These are phyloP conservation scores for Proterorhinus semilunaris DNA, from an alignment of 2,113 vertebrate species.

Conservation along the genomic window DNA sequence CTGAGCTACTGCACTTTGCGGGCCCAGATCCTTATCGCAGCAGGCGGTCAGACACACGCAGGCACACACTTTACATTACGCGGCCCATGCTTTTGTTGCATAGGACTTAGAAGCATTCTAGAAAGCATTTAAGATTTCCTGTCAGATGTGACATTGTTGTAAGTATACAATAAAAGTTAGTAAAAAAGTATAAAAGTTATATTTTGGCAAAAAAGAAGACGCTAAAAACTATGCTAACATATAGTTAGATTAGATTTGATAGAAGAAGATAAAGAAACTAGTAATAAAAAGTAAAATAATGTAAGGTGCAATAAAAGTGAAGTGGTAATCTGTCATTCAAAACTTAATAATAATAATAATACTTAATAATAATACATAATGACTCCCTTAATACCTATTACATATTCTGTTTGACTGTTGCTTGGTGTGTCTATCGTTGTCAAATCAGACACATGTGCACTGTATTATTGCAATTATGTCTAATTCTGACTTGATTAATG, in stretches of 20 bases:
- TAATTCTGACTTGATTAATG: conserved; percentile 36
- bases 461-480: conserved; percentile 34
- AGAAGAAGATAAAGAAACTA: not conserved
- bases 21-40: conserved; percentile 44
- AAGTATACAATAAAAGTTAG: no score
- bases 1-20: conserved; percentile 40
- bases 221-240: no score
- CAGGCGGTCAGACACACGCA: not conserved
- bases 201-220: no score
- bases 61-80: conserved; percentile 1
- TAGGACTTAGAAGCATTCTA: not conserved
- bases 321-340: not conserved
- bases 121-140: no score
- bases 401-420: conserved; percentile 8
- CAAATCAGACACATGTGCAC: conserved; percentile 43
- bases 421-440: conserved; percentile 23
- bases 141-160: no score
- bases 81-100: not conserved
- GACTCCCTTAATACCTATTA: conserved; percentile 33
- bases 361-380: no score
- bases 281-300: not conserved
- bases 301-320: not conserved
- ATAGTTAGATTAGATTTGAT: no score
- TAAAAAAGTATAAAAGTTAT: no score
- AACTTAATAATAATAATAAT: no score